These are phyloP conservation scores for Caenorhabditis brenneri DNA, from an alignment of 1,140 invertebrate genomes.

Conservation along the genomic window DNA sequence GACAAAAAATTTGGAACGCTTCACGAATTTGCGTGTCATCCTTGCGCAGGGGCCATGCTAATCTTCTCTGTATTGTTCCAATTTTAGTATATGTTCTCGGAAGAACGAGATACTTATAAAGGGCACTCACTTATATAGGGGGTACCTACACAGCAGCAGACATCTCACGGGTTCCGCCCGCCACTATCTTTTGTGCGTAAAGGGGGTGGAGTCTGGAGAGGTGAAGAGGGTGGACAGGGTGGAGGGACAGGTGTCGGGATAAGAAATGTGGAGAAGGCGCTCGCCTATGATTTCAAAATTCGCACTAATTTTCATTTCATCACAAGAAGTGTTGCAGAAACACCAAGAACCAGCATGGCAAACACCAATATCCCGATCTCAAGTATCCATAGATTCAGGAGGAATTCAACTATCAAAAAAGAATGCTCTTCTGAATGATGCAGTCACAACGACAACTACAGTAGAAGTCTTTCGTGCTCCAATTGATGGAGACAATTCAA, in stretches of 20 bases:
- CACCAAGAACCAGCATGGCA: not conserved
- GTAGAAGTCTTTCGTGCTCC: conserved; percentile 50
- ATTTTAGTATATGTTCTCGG: conserved; percentile 72
- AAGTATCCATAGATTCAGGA: not conserved
- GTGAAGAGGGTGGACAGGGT: too few species aligned
- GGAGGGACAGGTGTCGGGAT: too few species aligned
- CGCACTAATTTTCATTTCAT: too few species aligned
- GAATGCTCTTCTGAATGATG: conserved; percentile 45
- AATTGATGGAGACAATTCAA: not conserved
- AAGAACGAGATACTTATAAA: conserved; percentile 23
- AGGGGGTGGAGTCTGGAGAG: too few species aligned
- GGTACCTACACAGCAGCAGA: too few species aligned
- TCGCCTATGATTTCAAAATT: too few species aligned
- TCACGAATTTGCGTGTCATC: conserved; percentile 89
- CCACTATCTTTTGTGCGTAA: too few species aligned
- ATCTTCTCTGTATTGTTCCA: conserved; percentile 89
- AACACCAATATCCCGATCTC: conserved; percentile 4
- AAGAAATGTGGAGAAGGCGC: too few species aligned
- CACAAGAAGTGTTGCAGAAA: not conserved
- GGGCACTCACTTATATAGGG: too few species aligned
- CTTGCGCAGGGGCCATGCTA: conserved; percentile 90
- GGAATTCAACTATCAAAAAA: not conserved
- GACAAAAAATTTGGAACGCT: conserved; percentile 77
- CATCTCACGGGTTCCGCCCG: too few species aligned
- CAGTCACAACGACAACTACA: conserved; percentile 47